A percentile compares a stretch with the other conserved stretches of the same genome.
Conservation (phyloP, 2,113 vertebrate genomes). For the Laterallus jamaicensis region DNA sequence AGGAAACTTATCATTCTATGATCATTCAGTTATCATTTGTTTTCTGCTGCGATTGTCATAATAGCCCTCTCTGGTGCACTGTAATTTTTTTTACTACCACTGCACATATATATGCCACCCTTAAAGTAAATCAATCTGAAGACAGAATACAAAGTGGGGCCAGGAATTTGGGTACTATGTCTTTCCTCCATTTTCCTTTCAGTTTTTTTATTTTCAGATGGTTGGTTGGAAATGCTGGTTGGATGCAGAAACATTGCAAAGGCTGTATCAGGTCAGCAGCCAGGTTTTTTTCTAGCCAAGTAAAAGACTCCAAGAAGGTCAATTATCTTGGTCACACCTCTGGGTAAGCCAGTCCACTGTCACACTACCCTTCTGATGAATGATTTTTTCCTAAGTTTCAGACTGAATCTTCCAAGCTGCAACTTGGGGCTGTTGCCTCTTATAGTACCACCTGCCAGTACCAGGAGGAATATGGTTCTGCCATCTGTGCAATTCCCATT, state of each 20-base stretch:
- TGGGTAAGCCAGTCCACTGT: neutral
- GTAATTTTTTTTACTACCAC: neutral
- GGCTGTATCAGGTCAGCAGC: neutral
- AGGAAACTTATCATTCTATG: neutral
- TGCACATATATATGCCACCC: neutral
- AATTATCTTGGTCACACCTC: neutral
- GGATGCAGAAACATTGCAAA: neutral
- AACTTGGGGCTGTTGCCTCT: neutral
- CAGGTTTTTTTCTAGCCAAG: neutral
- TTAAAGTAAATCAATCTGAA: neutral
- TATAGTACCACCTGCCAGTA: neutral
- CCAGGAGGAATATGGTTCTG: neutral
- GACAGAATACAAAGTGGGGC: neutral
- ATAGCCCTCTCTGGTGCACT: neutral
- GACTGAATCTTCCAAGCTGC: neutral
- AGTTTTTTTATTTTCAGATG: neutral
- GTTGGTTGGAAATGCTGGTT: neutral
- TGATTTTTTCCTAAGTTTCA: neutral
- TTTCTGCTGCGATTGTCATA: neutral
- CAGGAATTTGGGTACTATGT: neutral
- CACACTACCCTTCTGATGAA: neutral
- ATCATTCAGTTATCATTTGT: neutral
- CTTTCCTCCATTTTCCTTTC: neutral
- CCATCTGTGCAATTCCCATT: neutral
- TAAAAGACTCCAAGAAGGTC: neutral